A percentile compares a stretch with the other conserved stretches of the same genome.
These are phyloP conservation scores for Spisula subtruncata DNA, from an alignment of 2,888 invertebrate genomes.

Conservation along the genomic window DNA sequence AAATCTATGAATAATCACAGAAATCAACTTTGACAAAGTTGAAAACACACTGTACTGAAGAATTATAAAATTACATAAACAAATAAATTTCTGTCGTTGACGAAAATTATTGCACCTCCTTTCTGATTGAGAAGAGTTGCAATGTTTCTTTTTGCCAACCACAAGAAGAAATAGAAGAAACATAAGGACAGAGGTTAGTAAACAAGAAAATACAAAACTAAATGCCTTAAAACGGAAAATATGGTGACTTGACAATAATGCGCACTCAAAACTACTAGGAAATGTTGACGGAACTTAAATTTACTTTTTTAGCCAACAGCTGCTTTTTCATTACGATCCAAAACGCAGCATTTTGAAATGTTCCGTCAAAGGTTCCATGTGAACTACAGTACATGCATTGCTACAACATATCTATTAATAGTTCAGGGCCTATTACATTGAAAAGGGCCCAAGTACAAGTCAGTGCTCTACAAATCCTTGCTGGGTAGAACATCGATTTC, in stretches of 20 bases:
- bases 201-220: neutral
- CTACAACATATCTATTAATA: neutral
- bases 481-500: no score
- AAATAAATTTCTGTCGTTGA: neutral
- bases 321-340: no score
- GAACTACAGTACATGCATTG: neutral
- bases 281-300: neutral
- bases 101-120: neutral
- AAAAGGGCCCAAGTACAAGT: neutral
- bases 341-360: no score
- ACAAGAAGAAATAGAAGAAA: neutral
- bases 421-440: neutral
- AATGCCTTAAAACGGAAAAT: neutral
- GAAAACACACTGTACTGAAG: neutral
- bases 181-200: conserved; percentile 22
- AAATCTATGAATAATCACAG: neutral
- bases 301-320: no score
- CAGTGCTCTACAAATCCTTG: no score
- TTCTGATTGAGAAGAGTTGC: neutral
- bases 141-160: neutral
- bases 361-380: neutral
- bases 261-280: neutral
- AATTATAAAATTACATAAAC: neutral
- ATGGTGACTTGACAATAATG: neutral
- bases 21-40: neutral